Conservation (phyloP, 2,113 vertebrate genomes). For the Oreocharis arfaki region DNA sequence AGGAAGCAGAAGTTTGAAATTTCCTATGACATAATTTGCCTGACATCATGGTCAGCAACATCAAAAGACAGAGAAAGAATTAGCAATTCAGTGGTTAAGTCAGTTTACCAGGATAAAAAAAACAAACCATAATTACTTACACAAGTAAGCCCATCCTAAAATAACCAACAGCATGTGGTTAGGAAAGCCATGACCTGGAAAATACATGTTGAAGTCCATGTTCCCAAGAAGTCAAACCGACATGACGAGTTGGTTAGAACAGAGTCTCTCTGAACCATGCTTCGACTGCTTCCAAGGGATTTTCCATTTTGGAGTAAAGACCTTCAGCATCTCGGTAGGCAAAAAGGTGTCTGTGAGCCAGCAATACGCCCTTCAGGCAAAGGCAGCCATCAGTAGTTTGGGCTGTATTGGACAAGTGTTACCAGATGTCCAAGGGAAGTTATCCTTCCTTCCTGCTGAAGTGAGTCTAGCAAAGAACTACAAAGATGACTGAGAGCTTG, state of each 20-base stretch:
- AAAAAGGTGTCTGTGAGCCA: not conserved
- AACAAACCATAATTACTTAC: not conserved
- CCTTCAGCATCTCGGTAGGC: accelerated
- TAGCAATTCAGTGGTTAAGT: not conserved
- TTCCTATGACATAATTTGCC: not conserved
- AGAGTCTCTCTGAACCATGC: not conserved
- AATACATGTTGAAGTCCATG: not conserved
- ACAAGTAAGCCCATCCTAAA: not conserved
- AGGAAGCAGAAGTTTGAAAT: not conserved
- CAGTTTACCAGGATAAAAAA: not conserved
- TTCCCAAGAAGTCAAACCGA: not conserved
- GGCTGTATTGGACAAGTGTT: not conserved
- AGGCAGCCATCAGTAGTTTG: not conserved
- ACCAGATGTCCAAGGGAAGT: not conserved
- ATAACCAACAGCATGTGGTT: not conserved
- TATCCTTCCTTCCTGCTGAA: not conserved
- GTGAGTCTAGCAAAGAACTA: not conserved
- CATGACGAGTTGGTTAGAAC: not conserved
- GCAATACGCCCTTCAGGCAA: not conserved
- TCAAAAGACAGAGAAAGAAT: not conserved
- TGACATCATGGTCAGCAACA: not conserved
- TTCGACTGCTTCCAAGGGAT: not conserved
- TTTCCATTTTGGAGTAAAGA: not conserved
- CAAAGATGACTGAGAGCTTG: accelerated
- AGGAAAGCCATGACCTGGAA: not conserved